Evolutionary conservation across 2,113 vertebrate species (phyloP).

Genomic region (Antigone vipio): DNA sequence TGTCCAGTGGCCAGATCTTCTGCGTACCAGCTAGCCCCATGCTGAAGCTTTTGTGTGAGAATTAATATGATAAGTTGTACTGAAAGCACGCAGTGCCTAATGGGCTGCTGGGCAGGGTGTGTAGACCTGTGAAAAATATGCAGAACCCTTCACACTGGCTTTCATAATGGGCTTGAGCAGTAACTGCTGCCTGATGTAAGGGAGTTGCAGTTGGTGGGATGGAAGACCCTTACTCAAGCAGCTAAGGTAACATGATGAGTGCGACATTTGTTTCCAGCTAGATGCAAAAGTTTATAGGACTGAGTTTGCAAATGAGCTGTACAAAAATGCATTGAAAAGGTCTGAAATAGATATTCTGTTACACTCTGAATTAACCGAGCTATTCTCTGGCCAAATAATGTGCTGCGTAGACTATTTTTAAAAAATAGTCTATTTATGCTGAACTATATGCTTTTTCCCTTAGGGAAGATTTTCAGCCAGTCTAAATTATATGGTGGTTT

Average conservation of each 20-base stretch:
- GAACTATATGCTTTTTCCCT: neutral
- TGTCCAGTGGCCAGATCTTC: neutral
- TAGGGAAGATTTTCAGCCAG: slow-evolving; percentile 8
- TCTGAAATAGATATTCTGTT: neutral
- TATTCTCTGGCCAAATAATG: neutral
- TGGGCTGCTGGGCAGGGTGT: neutral
- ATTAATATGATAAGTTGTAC: neutral
- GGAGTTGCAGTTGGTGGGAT: neutral
- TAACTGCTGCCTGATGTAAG: neutral
- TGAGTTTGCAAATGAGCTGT: neutral
- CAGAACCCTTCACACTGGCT: neutral
- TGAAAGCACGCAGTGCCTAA: neutral
- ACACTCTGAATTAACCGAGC: neutral
- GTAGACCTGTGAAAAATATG: neutral
- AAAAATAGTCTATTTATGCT: neutral
- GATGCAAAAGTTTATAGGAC: neutral
- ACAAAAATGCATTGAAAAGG: neutral
- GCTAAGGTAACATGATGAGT: neutral
- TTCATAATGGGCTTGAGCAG: neutral
- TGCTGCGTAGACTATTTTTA: neutral
- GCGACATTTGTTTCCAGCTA: neutral
- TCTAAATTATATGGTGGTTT: slow-evolving; percentile 45
- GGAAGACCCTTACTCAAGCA: neutral
- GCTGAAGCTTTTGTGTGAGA: neutral
- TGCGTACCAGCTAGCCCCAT: neutral